These are phyloP conservation scores for Formica selysi DNA, from an alignment of 1,140 invertebrate species.

Conservation along the genomic window DNA sequence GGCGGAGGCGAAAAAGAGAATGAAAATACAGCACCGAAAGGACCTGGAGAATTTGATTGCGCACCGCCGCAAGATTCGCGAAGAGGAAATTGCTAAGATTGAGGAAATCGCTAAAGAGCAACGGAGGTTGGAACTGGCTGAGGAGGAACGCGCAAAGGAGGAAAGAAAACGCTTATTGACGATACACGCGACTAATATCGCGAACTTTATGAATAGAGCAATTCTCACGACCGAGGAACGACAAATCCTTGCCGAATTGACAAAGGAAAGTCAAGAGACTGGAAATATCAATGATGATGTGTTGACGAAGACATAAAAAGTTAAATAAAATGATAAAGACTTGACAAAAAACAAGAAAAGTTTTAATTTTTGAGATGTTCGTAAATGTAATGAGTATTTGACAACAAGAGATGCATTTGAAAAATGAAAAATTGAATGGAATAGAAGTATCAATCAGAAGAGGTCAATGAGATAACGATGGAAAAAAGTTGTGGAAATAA, in stretches of 20 bases:
- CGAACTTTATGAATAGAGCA: conserved; percentile 70
- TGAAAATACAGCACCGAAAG: conserved; percentile 69
- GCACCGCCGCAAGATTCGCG: conserved; percentile 71
- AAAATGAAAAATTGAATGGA: neutral
- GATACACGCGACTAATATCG: conserved; percentile 74
- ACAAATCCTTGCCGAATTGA: conserved; percentile 44
- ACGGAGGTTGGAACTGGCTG: conserved; percentile 91
- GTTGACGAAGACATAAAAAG: neutral
- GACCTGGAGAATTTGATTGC: conserved; percentile 77
- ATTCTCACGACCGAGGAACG: conserved; percentile 73
- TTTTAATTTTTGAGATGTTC: neutral
- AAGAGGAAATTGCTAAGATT: conserved; percentile 66
- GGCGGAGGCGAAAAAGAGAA: conserved; percentile 71
- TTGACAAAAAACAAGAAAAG: neutral
- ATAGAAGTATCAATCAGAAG: neutral
- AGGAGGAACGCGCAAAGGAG: conserved; percentile 52
- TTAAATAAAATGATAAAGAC: neutral
- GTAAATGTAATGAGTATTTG: neutral
- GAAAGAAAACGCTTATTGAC: conserved; percentile 75
- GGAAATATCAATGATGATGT: neutral
- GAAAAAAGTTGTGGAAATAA: neutral
- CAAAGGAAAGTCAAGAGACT: neutral
- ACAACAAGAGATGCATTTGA: neutral
- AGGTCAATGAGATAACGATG: neutral
- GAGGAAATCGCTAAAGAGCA: conserved; percentile 91